These are phyloP conservation scores for Labeo catla DNA, from an alignment of 2,113 vertebrate genomes.

Conservation along the genomic window DNA sequence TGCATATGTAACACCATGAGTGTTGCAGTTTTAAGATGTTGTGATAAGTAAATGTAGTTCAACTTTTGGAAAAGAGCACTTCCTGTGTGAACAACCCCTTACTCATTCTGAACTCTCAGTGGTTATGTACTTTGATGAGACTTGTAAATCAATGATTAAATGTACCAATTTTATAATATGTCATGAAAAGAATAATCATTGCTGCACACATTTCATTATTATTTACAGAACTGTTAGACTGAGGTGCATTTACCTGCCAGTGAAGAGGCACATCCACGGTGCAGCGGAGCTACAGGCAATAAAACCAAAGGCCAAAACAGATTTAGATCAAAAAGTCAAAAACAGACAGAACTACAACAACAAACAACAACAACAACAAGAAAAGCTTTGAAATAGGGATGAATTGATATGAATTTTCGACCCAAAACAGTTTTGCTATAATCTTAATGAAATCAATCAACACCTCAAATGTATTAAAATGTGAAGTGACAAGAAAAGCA, in stretches of 20 bases:
- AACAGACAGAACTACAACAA: neutral
- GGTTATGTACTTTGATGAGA: neutral
- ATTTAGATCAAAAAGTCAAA: neutral
- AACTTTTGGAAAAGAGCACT: no score
- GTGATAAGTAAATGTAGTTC: no score
- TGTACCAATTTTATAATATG: neutral
- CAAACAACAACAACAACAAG: neutral
- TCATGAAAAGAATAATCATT: neutral
- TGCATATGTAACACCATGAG: no score
- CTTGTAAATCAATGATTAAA: neutral
- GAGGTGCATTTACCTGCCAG: neutral
- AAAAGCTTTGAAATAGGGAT: neutral
- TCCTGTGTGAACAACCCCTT: no score
- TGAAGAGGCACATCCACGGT: rapidly evolving
- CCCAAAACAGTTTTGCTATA: no score
- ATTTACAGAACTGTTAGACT: neutral
- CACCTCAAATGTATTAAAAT: no score
- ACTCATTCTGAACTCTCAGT: no score
- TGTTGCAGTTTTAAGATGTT: no score
- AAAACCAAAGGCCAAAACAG: neutral
- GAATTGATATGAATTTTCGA: no score
- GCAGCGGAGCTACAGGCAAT: neutral
- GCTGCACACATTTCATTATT: neutral
- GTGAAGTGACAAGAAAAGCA: no score
- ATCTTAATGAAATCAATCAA: no score